Conservation (phyloP, 37 sponge, comb jelly and placozoan species). For the Amphimedon queenslandica region DNA sequence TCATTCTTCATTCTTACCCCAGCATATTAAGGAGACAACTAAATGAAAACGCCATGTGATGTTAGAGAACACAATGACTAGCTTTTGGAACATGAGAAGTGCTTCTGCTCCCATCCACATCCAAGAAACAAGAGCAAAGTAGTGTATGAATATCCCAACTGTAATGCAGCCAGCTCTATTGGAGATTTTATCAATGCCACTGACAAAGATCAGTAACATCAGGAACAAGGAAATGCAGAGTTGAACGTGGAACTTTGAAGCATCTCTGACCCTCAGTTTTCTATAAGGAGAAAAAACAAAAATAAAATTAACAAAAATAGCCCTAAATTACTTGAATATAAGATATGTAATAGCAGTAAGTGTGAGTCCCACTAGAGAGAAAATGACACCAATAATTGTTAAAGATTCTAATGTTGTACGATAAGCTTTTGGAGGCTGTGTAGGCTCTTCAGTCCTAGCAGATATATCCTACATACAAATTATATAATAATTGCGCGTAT, state of each 20-base stretch:
- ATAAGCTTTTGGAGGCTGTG: not conserved
- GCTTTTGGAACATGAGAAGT: no score
- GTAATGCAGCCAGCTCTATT: slow-evolving; percentile 25
- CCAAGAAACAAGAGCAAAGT: no score
- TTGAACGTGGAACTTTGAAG: slow-evolving; percentile 47
- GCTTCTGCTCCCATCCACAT: no score
- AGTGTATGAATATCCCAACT: slow-evolving; percentile 23
- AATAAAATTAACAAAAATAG: not conserved
- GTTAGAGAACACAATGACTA: no score
- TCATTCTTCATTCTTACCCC: slow-evolving; percentile 39
- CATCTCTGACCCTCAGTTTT: slow-evolving; percentile 27
- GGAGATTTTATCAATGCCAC: slow-evolving; percentile 43
- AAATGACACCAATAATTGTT: slow-evolving; percentile 8
- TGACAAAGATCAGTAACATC: slow-evolving; percentile 29
- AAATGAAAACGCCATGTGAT: slow-evolving; percentile 41
- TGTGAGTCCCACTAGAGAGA: slow-evolving; percentile 40
- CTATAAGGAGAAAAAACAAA: slow-evolving; percentile 10
- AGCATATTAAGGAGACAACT: slow-evolving; percentile 37
- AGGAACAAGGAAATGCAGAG: slow-evolving; percentile 37
- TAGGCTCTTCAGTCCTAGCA: not conserved
- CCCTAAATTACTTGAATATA: slow-evolving; percentile 19
- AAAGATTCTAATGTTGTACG: not conserved
- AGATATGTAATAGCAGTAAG: slow-evolving; percentile 17
- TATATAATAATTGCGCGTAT: not conserved
- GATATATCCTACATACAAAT: not conserved